These are phyloP conservation scores for Pteria penguin DNA, from an alignment of 2,888 invertebrate genomes.

Conservation along the genomic window DNA sequence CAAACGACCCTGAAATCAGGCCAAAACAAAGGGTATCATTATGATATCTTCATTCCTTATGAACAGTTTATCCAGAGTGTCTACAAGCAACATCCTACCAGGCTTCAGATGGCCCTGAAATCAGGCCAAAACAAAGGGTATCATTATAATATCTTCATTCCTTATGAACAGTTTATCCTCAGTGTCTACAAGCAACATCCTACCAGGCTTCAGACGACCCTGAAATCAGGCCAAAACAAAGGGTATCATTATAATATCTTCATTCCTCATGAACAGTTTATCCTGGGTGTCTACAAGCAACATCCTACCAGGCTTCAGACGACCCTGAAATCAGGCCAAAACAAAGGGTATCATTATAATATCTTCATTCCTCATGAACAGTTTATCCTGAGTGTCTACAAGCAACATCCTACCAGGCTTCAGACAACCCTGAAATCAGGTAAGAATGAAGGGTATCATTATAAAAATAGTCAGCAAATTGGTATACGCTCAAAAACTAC, in stretches of 20 bases:
- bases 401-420: slow-evolving; percentile 99
- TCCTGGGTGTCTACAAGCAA: slow-evolving; percentile 94
- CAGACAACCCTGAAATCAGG: slow-evolving; percentile 89
- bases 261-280: slow-evolving; percentile 95
- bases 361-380: slow-evolving; percentile 96
- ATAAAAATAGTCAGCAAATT: too few relatives aligned
- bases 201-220: slow-evolving; percentile 98
- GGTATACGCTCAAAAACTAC: too few relatives aligned
- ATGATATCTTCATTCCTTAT: slow-evolving; percentile 96
- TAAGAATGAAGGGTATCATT: too few relatives aligned
- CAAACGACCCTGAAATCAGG: slow-evolving; percentile 89
- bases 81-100: slow-evolving; percentile 98
- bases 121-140: too few relatives aligned
- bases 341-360: too few relatives aligned
- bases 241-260: too few relatives aligned
- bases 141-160: too few relatives aligned
- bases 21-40: slow-evolving; percentile 85
- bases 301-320: slow-evolving; percentile 99
- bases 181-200: slow-evolving; percentile 98
- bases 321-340: slow-evolving; percentile 89
- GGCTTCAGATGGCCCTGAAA: slow-evolving; percentile 96
- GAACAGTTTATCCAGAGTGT: slow-evolving; percentile 91
- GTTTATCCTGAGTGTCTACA: slow-evolving; percentile 92
- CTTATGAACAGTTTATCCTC: slow-evolving; percentile 87
- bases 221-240: slow-evolving; percentile 80